Evolutionary conservation across 2,113 vertebrate genomes (phyloP).

Genomic region (Saguinus imperator): DNA sequence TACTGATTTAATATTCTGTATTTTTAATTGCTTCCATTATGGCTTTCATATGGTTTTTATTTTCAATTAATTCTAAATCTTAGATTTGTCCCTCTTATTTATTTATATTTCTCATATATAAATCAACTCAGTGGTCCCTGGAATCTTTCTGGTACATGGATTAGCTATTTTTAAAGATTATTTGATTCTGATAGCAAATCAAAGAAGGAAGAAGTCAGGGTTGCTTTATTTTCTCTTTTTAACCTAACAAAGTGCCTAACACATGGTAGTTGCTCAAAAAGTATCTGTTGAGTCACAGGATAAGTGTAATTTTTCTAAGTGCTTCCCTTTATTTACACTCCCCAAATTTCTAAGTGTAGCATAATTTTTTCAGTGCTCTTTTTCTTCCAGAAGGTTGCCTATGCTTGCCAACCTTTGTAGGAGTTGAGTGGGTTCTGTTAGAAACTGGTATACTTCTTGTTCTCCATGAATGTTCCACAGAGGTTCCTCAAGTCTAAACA

Average conservation of each 20-base stretch:
- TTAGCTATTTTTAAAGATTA: constrained; percentile 9
- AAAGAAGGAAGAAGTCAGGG: background rate
- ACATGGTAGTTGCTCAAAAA: background rate
- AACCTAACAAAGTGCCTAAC: background rate
- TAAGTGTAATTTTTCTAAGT: background rate
- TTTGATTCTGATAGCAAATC: background rate
- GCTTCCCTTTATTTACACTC: constrained; percentile 26
- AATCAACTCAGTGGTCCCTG: background rate
- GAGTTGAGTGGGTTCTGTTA: constrained; percentile 73
- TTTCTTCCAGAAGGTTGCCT: constrained; percentile 67
- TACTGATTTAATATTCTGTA: background rate
- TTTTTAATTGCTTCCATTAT: background rate
- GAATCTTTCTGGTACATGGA: background rate
- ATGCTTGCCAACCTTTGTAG: constrained; percentile 67
- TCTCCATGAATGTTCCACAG: constrained; percentile 58
- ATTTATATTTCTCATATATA: no score
- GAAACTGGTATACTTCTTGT: constrained; percentile 46
- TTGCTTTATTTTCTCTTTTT: background rate
- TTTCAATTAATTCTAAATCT: constrained; percentile 34
- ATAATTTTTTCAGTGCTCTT: constrained; percentile 45
- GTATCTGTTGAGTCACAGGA: background rate
- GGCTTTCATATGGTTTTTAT: background rate
- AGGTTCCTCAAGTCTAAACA: constrained; percentile 48
- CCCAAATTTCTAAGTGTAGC: background rate
- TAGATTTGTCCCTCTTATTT: background rate